Base-by-base conservation (phyloP, 1,140 invertebrate species). In the Spodoptera frugiperda region DNA sequence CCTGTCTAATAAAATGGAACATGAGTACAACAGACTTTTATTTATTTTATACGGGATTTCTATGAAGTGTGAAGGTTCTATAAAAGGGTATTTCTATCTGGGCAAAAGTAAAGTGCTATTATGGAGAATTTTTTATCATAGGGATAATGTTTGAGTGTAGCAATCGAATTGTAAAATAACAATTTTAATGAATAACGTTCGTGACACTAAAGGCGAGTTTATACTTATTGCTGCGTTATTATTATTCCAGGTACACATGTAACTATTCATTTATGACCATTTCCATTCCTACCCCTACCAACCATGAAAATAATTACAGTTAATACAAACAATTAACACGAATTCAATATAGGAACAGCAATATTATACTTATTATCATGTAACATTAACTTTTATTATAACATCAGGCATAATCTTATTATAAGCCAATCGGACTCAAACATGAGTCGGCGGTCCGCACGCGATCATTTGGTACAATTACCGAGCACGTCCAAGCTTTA, bases 381-480 rank as follows among this genome's bases (percentile, higher is more conserved):
- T 46, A 59, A 61, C 71, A 73, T 48, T 46, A 30, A 46, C 14
- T 46, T 73, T 49, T 73, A 73, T 73, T 73, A 49, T 49, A 73
- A 73, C 71, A 59, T 61, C 55, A 17, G 21, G 71, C 44, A 59
- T 48, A 73, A 73, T 73, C 55, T 49, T 73, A 61, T 59, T 73
- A 73, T 73, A 49, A 73, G 71, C 55, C 68, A 72, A 72, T 72
- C 54, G 53, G 57, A 61, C 19, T 49, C 71, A 49, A 61, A 73
- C 55, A 61, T 73, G 68, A 73, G 14, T 15, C 54, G 71, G 71
- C 21, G 12, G 30, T 3, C 39, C 25, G 33, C 71, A 73, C 71
- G 71, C 71, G 71, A 73, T 73, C 71, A 73, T 73, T 73, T 73
- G 54, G 39, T 73, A 73, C 71, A 73, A 73, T 73, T 73, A 73